Conservation (phyloP, 2,888 invertebrate genomes). For the Sthenelais limicola region DNA sequence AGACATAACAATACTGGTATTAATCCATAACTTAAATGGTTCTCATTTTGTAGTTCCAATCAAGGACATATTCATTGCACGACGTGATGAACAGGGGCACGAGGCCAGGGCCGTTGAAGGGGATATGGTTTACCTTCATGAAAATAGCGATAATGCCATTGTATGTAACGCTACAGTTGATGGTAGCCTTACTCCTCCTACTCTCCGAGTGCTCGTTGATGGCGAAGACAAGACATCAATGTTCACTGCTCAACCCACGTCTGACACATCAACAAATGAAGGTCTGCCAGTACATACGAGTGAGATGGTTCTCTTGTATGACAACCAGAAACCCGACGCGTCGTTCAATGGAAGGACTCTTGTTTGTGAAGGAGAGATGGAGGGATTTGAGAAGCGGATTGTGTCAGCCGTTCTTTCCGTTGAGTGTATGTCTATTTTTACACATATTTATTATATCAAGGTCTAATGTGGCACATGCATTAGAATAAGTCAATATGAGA, state of each 20-base stretch:
- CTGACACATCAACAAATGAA: neutral
- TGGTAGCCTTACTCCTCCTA: slow-evolving; percentile 6
- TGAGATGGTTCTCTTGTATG: slow-evolving; percentile 8
- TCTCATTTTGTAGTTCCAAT: slow-evolving; percentile 15
- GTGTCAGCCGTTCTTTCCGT: slow-evolving; percentile 5
- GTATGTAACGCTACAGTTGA: slow-evolving; percentile 7
- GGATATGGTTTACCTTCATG: slow-evolving; percentile 5
- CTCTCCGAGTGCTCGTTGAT: slow-evolving; percentile 13
- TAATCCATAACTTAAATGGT: too few species aligned
- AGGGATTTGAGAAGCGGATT: slow-evolving; percentile 4
- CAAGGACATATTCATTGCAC: slow-evolving; percentile 7
- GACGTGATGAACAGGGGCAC: slow-evolving; percentile 1
- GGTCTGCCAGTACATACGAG: slow-evolving; percentile 9
- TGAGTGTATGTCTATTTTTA: slow-evolving; percentile 5
- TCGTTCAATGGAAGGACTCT: slow-evolving; percentile 26
- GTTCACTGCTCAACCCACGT: slow-evolving; percentile 8
- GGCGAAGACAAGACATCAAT: slow-evolving; percentile 23
- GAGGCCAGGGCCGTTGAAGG: neutral
- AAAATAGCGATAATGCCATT: neutral
- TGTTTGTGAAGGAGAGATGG: slow-evolving; percentile 24
- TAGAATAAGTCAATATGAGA: too few species aligned
- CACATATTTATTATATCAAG: too few species aligned
- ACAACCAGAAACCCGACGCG: neutral
- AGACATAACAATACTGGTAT: too few species aligned
- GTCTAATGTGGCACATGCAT: too few species aligned